Percentiles rank a stretch among this genome's conserved stretches.
Conservation (phyloP, 23 tunicate species). For the Halocynthia roretzi region DNA sequence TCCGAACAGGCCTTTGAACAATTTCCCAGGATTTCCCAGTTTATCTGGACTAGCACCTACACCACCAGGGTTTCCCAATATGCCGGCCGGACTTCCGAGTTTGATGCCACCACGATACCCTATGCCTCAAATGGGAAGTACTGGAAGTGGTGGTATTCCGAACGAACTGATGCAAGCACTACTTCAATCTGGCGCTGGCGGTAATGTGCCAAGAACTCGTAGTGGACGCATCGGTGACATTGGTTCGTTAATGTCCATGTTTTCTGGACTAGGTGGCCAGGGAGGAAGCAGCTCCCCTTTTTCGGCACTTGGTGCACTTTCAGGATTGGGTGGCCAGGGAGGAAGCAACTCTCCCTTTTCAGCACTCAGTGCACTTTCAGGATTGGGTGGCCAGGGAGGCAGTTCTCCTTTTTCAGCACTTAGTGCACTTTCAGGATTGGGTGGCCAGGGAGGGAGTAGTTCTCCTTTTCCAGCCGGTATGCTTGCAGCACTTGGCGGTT, state of each 20-base stretch:
- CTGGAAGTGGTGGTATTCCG: neutral
- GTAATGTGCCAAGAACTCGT: neutral
- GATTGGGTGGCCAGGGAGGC: slow-evolving; percentile 2
- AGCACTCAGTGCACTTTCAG: neutral
- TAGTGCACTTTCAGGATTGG: neutral
- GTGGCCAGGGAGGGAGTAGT: neutral
- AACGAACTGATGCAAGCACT: neutral
- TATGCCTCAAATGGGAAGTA: neutral
- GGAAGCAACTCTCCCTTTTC: neutral
- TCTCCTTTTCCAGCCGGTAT: neutral
- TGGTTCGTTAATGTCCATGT: no score
- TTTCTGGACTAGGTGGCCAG: neutral
- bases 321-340: slow-evolving; percentile 3
- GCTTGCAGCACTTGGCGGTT: neutral
- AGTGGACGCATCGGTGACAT: no score
- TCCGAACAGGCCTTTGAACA: neutral
- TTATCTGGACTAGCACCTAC: slow-evolving; percentile 1
- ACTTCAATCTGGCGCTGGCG: neutral
- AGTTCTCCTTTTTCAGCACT: neutral
- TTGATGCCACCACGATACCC: neutral
- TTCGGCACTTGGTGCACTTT: neutral
- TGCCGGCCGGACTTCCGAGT: neutral
- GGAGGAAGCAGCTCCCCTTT: neutral
- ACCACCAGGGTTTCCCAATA: slow-evolving; percentile 6
- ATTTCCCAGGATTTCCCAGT: neutral